Percentiles rank a stretch among this genome's conserved stretches.
Evolutionary conservation across 2,113 vertebrate species (phyloP).

Genomic region (Nothocercus nigrocapillus): DNA sequence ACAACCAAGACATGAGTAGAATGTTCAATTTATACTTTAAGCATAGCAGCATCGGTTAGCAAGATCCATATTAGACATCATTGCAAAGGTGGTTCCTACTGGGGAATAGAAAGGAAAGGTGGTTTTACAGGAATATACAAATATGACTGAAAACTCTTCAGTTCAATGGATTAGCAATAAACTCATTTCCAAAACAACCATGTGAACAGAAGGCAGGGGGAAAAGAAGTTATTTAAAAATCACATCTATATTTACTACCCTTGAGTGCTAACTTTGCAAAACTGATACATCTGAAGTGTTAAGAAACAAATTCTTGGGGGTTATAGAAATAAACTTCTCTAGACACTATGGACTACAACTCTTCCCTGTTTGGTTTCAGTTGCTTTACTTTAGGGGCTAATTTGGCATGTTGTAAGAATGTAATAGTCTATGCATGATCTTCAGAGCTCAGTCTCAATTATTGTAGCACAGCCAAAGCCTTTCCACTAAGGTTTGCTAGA

Average conservation of each 20-base stretch:
- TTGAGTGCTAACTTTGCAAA: background rate
- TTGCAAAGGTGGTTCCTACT: background rate
- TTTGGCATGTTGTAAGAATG: background rate
- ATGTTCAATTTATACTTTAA: fast-evolving
- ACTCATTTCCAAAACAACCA: background rate
- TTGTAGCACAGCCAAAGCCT: background rate
- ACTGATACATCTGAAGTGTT: background rate
- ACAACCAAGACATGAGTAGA: background rate
- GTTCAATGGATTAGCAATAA: background rate
- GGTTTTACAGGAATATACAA: background rate
- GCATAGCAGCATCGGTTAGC: background rate
- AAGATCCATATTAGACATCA: background rate
- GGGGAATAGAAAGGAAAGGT: background rate
- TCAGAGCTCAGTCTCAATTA: background rate
- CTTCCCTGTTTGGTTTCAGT: background rate
- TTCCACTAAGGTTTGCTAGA: background rate
- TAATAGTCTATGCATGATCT: background rate
- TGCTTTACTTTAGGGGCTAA: background rate
- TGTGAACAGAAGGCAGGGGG: background rate
- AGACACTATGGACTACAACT: background rate
- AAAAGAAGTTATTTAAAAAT: background rate
- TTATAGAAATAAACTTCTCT: background rate
- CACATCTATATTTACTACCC: background rate
- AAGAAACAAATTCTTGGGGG: background rate
- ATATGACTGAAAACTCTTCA: background rate